Evolutionary conservation across 2,888 invertebrate species (phyloP), one percentile per base, ranked within the genome.

Genomic region (Tridacna gigas): DNA sequence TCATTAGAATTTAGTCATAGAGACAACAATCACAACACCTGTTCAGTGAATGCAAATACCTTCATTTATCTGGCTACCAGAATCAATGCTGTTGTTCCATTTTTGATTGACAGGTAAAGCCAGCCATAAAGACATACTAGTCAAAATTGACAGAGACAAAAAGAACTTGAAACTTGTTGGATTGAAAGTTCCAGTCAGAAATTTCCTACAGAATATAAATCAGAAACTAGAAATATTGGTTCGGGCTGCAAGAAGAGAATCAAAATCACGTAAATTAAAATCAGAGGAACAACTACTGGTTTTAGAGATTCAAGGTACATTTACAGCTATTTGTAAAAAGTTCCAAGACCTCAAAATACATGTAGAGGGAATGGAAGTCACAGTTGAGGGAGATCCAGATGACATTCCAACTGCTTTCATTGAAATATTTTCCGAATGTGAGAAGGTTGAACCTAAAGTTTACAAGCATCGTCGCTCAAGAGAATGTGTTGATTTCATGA

Each of bases 381-480:
- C 81, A 26, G 71, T 87, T 11, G 84, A 84, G 60, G 87, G 87
- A 60, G 84, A 87, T 63, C 87, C 87, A 12, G 77, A 76, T 22
- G 87, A 87, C 60, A 82, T 87, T 67, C 79, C 80, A 26, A 80
- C 80, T 47, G 87, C 87, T 51, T 87, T 87, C 60, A 82, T 82
- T 20, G 83, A 87, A 67, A 87, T 87, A 74, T 83, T 79, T 28
- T 67, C 28, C 12, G 87, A 84, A 77, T 84, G 80, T 77, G 87
- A 87, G 28, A 80, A 82, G 69, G 73, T 87, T 45, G 79, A 83
- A 60, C 83, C 84, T n/a, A 77, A 69, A 25, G 69, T 63, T 9
- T 84, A 77, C 45, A 83, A 81, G 48, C 87, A 87, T 77, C 56
- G 48, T 7, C 83, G 79, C 47, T 56, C 79, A 11, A 71, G 80